phyloP scores from a whole-genome alignment of 2,113 vertebrate species.

The Gymnobelideus leadbeateri region DNA sequence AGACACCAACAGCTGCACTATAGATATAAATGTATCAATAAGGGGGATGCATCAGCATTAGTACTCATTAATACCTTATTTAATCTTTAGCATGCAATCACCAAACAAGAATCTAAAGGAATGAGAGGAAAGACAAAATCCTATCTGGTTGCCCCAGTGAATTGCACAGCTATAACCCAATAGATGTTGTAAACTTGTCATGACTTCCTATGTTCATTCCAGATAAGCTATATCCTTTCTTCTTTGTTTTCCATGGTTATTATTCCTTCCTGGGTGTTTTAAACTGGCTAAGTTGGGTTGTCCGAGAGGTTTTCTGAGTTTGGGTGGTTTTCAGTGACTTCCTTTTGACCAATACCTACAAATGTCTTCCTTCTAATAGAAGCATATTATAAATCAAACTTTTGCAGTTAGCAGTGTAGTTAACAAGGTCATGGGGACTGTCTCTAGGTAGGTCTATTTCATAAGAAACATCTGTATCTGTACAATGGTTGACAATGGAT shows the following conservation, averaged over 20 bases:
- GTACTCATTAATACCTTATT: too few relatives aligned
- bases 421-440: background rate
- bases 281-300: slow-evolving; percentile 26
- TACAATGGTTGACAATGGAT: background rate
- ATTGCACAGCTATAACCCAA: slow-evolving; percentile 26
- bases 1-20: background rate
- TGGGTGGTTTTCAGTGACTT: slow-evolving; percentile 28
- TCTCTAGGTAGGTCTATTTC: background rate
- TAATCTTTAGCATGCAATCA: background rate
- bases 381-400: slow-evolving; percentile 14
- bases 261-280: slow-evolving; percentile 47
- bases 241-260: slow-evolving; percentile 53
- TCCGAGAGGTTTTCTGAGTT: slow-evolving; percentile 45
- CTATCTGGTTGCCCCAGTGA: slow-evolving; percentile 56
- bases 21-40: background rate
- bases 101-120: background rate
- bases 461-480: background rate
- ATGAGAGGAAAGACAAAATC: slow-evolving; percentile 11
- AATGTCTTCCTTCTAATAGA: slow-evolving; percentile 13
- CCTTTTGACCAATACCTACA: background rate
- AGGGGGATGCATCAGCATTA: background rate
- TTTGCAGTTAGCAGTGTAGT: slow-evolving; percentile 20
- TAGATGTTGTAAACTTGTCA: slow-evolving; percentile 26
- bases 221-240: slow-evolving; percentile 47
- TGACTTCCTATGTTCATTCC: slow-evolving; percentile 18